These are phyloP conservation scores for Lutjanus erythropterus DNA, from an alignment of 2,113 vertebrate species.

Conservation along the genomic window DNA sequence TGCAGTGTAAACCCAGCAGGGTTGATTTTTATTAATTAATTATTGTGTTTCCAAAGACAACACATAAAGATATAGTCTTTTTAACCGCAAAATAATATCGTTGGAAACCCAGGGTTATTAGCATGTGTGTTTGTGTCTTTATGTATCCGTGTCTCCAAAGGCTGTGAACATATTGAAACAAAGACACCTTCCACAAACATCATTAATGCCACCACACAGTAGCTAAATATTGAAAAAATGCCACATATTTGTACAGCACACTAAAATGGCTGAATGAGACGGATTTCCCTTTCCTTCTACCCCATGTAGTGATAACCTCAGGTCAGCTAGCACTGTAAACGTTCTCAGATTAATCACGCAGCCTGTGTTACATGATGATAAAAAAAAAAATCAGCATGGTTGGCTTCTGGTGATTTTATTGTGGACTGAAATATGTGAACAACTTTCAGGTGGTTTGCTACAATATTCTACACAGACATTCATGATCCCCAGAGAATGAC, in stretches of 20 bases:
- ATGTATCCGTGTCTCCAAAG: not conserved
- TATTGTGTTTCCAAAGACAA: not conserved
- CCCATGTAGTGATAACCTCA: not conserved
- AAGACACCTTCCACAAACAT: not conserved
- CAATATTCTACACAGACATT: not conserved
- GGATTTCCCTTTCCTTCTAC: not conserved
- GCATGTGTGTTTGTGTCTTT: not conserved
- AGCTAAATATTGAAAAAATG: not conserved
- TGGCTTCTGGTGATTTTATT: no score
- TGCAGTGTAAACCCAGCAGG: not conserved
- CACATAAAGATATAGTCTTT: not conserved
- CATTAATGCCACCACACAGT: not conserved
- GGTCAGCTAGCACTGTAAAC: not conserved
- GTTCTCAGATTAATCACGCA: no score
- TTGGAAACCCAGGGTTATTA: no score
- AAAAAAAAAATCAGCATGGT: no score
- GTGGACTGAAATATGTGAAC: not conserved
- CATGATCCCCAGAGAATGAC: not conserved
- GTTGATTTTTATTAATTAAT: not conserved
- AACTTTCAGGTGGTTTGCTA: not conserved
- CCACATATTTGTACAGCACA: not conserved
- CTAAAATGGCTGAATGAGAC: not conserved
- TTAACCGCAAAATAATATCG: not conserved
- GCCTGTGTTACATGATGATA: no score
- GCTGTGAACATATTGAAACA: not conserved